A percentile compares a stretch with the other conserved stretches of the same genome.
Evolutionary conservation across 2,888 invertebrate genomes (phyloP).

Genomic region (Xylota segnis): DNA sequence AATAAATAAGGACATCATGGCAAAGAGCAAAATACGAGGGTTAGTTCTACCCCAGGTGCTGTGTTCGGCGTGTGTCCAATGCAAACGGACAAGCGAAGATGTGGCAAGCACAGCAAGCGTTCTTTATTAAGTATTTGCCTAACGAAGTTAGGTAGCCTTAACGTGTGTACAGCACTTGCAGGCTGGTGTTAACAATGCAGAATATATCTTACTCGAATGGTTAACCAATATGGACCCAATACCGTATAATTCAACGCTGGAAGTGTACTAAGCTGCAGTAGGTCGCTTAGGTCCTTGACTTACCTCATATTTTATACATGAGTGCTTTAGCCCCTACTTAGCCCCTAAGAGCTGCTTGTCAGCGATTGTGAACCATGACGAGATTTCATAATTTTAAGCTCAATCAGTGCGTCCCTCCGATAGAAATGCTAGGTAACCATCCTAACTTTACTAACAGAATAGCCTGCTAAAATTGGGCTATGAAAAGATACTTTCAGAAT

Average conservation of each 20-base stretch:
- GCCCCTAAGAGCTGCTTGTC: no score
- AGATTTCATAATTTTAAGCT: no score
- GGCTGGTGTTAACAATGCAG: neutral
- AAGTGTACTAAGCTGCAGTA: neutral
- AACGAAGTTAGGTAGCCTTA: conserved; percentile 8
- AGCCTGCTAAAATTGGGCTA: no score
- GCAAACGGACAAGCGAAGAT: conserved; percentile 12
- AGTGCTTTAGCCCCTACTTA: no score
- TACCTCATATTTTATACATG: no score
- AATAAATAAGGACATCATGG: conserved; percentile 21
- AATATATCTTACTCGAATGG: neutral
- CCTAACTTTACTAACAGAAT: no score
- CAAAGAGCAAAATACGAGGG: conserved; percentile 15
- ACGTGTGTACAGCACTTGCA: neutral
- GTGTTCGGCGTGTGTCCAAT: neutral
- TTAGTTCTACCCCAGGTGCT: conserved; percentile 15
- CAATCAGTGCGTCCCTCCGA: no score
- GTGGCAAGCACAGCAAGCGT: neutral
- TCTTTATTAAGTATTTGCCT: conserved; percentile 3
- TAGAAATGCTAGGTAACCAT: no score
- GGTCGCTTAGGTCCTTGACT: no score
- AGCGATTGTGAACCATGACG: no score
- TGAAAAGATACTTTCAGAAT: no score
- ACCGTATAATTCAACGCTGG: neutral
- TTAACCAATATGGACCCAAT: neutral